Conservation (phyloP, 1,140 invertebrate genomes). For the Halesus radiatus region DNA sequence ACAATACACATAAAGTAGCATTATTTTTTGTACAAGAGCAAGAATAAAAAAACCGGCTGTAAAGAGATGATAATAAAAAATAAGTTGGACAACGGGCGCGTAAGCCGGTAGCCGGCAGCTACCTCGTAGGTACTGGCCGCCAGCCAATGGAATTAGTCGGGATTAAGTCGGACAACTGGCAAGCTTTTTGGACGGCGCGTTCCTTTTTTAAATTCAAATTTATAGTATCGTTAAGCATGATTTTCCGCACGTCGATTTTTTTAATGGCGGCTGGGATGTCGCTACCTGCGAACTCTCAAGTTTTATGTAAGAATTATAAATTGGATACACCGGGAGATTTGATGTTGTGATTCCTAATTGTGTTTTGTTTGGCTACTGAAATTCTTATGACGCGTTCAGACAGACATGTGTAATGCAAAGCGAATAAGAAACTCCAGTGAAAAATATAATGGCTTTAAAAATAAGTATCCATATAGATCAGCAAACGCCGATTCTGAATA, state of each 20-base stretch:
- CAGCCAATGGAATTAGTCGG: constrained; percentile 50
- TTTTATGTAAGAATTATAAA: neutral
- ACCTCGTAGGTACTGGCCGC: neutral
- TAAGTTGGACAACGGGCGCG: constrained; percentile 38
- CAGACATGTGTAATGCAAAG: too few relatives aligned
- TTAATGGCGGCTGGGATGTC: neutral
- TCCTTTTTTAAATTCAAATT: constrained; percentile 32
- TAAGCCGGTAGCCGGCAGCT: constrained; percentile 47
- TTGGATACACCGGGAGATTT: too few relatives aligned
- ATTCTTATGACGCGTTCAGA: too few relatives aligned
- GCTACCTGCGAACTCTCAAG: neutral
- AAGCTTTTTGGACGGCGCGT: constrained; percentile 9
- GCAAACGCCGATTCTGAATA: too few relatives aligned
- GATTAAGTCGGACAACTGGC: constrained; percentile 43
- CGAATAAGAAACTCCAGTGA: too few relatives aligned
- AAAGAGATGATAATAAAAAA: constrained; percentile 41
- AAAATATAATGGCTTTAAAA: too few relatives aligned
- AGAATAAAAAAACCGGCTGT: constrained; percentile 38
- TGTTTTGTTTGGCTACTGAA: too few relatives aligned
- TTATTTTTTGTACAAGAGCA: constrained; percentile 10
- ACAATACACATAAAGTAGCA: neutral
- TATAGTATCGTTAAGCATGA: constrained; percentile 14
- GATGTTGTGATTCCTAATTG: too few relatives aligned
- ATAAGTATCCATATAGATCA: too few relatives aligned
- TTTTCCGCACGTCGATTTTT: constrained; percentile 26